Evolutionary conservation across 2,113 vertebrate species (phyloP), one percentile per base, ranked within the genome.

Genomic region (Siniperca knerii): DNA sequence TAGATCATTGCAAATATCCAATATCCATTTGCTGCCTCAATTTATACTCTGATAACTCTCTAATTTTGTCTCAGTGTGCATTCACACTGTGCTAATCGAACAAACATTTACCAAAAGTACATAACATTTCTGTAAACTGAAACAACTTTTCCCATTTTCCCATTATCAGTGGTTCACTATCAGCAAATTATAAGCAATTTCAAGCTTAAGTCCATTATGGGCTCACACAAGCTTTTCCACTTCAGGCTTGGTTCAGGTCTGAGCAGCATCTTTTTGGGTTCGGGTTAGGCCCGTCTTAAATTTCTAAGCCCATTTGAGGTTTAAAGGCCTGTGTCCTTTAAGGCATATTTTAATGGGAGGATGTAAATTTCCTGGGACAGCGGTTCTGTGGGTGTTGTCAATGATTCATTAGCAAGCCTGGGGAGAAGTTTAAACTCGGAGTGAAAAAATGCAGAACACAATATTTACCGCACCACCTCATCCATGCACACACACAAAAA

Each of bases 271-370:
- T 60, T 82, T 83, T 71, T 48, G 23, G 54, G 54, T 85, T 88
- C 1, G 11, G 67, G 71, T 86, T 87, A 37, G 78, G 77, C 62
- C 37, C 6, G 7, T 55, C 81, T 52, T 86, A 73, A 71, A 83
- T 87, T 89, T 86, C 79, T 77, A 57, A 82, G 64, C 84, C 83
- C 48, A 21, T 86, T 85, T 68, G 46, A 85, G 61, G 74, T 75
- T 81, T 12, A 61, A 46, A 80, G 77, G 83, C 69, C 79, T 55
- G 57, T 25, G 48, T 90, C 89, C 89, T 88, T 77, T 8, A 62
- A 92, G 87, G 87, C 87, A 66, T 81, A 75, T 91, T 93, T 94
- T 92, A 92, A 92, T 91, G 79, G 90, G 87, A 86, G 91, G 89
- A 93, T 89, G 91, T 89, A 86, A 81, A 92, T 91, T 91, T 92